phyloP scores from a whole-genome alignment of 2,113 vertebrate species.

The Bufo bufo region DNA sequence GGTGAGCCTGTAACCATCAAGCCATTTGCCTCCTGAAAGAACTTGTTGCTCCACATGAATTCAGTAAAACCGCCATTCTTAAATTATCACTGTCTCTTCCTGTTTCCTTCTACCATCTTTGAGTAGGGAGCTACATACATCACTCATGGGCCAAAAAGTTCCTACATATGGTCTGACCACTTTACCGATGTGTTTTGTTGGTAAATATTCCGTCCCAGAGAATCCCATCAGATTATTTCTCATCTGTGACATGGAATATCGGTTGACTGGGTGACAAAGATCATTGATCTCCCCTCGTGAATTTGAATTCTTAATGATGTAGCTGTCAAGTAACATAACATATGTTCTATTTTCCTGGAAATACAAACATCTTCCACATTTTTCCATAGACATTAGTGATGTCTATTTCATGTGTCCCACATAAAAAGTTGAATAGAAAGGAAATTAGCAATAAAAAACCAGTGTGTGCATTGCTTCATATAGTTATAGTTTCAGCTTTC shows the following conservation, averaged over 20 bases:
- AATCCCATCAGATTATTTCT: background rate
- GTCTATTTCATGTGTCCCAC: background rate
- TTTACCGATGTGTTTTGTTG: background rate
- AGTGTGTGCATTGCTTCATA: background rate
- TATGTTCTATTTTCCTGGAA: background rate
- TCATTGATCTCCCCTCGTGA: background rate
- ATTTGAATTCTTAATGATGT: background rate
- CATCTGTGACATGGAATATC: background rate
- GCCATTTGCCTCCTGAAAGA: too few species aligned
- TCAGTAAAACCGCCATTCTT: too few species aligned
- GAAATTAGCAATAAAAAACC: background rate
- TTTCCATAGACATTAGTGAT: background rate
- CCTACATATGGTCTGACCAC: too few species aligned
- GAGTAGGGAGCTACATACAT: too few species aligned
- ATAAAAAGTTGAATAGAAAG: background rate
- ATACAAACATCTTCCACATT: background rate
- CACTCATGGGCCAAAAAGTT: too few species aligned
- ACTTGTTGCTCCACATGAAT: too few species aligned
- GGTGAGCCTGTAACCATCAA: too few species aligned
- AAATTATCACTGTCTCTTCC: too few species aligned
- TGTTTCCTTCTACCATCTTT: too few species aligned
- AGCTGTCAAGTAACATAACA: background rate
- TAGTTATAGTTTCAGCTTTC: slow-evolving; percentile 7
- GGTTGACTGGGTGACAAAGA: background rate
- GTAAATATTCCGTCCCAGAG: background rate